These are phyloP conservation scores for Muscidifurax raptorellus DNA, from an alignment of 1,140 invertebrate species.

Conservation along the genomic window DNA sequence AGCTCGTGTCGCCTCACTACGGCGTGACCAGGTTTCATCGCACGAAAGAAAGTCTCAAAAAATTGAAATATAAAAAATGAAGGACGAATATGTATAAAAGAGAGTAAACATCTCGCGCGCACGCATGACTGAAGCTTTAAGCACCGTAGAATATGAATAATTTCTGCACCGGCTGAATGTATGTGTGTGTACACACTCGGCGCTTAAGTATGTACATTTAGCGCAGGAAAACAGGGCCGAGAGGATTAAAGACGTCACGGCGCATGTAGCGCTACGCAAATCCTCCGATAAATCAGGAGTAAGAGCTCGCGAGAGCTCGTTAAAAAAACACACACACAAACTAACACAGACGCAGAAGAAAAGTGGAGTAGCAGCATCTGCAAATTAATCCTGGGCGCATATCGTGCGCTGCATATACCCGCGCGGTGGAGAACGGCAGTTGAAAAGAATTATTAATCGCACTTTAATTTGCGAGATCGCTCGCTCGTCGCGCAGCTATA, in stretches of 20 bases:
- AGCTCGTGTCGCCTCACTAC: no score
- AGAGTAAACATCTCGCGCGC: background rate
- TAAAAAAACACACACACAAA: background rate
- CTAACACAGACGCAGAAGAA: background rate
- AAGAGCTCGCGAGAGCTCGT: background rate
- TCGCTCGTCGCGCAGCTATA: no score
- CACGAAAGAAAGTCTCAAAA: background rate
- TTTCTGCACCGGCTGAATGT: background rate
- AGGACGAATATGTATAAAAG: background rate
- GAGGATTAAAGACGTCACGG: constrained; percentile 21
- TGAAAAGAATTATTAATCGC: constrained; percentile 43
- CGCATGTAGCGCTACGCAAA: background rate
- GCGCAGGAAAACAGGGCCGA: background rate
- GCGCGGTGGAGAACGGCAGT: background rate
- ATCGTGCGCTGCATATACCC: background rate
- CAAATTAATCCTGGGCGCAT: constrained; percentile 26
- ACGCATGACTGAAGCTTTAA: background rate
- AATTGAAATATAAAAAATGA: background rate
- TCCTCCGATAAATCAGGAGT: constrained; percentile 31
- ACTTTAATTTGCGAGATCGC: constrained; percentile 38
- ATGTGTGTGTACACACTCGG: background rate
- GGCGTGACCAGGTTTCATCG: no score
- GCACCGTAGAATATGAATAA: constrained; percentile 20
- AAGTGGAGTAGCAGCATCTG: constrained; percentile 16
- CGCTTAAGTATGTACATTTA: constrained; percentile 20